Evolutionary conservation across 92 coral and sea anemone species (phyloP).

Genomic region (Porites evermanni): DNA sequence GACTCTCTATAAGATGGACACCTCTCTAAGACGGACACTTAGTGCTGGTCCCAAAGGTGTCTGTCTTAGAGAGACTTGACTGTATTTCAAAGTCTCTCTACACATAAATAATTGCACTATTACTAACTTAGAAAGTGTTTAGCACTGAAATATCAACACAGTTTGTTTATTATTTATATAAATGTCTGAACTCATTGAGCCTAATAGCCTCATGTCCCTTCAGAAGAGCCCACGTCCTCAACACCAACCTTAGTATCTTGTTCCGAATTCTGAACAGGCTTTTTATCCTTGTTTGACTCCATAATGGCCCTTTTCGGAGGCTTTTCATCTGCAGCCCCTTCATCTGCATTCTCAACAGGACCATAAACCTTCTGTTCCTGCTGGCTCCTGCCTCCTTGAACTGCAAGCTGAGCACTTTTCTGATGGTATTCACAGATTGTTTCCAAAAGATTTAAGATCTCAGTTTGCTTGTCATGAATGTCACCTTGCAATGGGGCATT

Average conservation of each 20-base stretch:
- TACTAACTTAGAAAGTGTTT: too few species aligned
- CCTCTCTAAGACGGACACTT: too few species aligned
- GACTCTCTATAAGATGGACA: too few species aligned
- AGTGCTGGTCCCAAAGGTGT: too few species aligned
- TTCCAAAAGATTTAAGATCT: constrained; percentile 4
- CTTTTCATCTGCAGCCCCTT: constrained; percentile 24
- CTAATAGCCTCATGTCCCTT: not conserved
- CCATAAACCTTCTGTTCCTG: not conserved
- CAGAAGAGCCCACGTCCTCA: constrained; percentile 10
- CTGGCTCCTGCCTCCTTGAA: constrained; percentile 19
- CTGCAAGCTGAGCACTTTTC: constrained; percentile 11
- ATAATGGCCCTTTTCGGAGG: not conserved
- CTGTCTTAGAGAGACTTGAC: too few species aligned
- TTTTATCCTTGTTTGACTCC: constrained; percentile 1
- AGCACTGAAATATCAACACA: too few species aligned
- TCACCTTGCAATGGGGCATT: constrained; percentile 24
- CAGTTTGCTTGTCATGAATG: not conserved
- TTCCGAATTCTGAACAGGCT: constrained; percentile 53
- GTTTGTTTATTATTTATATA: too few species aligned
- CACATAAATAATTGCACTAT: too few species aligned
- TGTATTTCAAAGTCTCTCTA: too few species aligned
- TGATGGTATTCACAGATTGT: constrained; percentile 44
- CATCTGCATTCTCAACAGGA: too few species aligned
- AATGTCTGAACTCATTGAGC: not conserved
- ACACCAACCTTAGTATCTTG: not conserved